Conservation (phyloP, 2,888 invertebrate species). For the Boloria selene region DNA sequence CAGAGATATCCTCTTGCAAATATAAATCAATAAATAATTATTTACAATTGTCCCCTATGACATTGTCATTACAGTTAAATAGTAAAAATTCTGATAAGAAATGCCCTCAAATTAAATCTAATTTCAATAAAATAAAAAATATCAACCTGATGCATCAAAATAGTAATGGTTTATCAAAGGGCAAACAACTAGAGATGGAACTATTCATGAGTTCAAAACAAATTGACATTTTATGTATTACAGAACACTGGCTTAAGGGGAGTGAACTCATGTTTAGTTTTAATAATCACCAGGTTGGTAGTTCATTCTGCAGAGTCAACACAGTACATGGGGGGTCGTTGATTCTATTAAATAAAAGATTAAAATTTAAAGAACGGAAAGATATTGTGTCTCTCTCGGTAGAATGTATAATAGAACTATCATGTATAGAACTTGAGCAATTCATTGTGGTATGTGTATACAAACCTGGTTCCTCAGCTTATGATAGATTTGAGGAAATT, state of each 20-base stretch:
- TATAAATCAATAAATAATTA: not conserved
- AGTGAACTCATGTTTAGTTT: not conserved
- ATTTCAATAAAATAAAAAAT: too few relatives aligned
- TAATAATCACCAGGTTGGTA: not conserved
- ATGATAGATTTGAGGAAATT: too few relatives aligned
- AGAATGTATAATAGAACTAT: not conserved
- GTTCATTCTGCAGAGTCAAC: not conserved
- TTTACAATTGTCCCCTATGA: too few relatives aligned
- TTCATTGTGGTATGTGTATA: not conserved
- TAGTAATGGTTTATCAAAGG: not conserved
- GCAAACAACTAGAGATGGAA: not conserved
- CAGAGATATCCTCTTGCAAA: not conserved
- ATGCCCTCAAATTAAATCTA: too few relatives aligned
- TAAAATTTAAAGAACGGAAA: not conserved
- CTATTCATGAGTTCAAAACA: not conserved
- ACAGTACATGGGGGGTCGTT: slow-evolving; percentile 1
- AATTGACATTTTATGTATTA: too few relatives aligned
- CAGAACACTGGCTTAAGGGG: too few relatives aligned
- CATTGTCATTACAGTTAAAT: not conserved
- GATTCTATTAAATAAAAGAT: not conserved
- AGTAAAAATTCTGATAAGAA: too few relatives aligned
- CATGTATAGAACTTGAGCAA: too few relatives aligned
- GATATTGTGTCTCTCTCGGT: slow-evolving; percentile 3
- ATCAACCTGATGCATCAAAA: too few relatives aligned
- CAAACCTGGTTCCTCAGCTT: too few relatives aligned